These are phyloP conservation scores for Euglossa dilemma DNA, from an alignment of 1,140 invertebrate species.

Conservation along the genomic window DNA sequence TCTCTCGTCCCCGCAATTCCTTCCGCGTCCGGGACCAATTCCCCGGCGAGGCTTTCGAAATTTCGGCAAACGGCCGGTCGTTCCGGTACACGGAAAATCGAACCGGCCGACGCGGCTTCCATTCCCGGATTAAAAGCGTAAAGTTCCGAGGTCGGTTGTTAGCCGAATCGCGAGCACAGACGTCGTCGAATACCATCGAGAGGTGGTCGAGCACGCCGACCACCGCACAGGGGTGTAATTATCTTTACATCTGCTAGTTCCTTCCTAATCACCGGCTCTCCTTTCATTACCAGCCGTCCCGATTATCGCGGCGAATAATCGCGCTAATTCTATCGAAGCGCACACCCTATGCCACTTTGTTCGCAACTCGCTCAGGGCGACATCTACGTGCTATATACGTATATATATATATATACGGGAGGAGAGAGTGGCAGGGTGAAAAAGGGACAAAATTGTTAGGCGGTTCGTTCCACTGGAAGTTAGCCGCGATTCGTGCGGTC, in stretches of 20 bases:
- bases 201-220: neutral
- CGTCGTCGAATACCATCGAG: neutral
- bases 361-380: neutral
- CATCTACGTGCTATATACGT: neutral
- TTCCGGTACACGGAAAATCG: too few species aligned
- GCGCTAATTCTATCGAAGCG: conserved; percentile 2
- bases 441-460: neutral
- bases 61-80: too few species aligned
- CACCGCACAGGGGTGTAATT: neutral
- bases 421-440: too few species aligned
- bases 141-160: neutral
- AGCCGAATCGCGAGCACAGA: neutral
- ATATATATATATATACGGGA: too few species aligned
- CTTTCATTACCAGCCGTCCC: neutral
- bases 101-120: too few species aligned
- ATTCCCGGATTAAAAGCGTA: neutral
- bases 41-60: too few species aligned
- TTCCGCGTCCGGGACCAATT: too few species aligned
- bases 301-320: conserved; percentile 5
- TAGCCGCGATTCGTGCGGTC: neutral
- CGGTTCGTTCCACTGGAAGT: neutral
- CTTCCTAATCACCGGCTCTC: neutral
- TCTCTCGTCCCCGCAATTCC: too few species aligned
- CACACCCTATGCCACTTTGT: neutral
- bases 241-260: neutral